These are phyloP conservation scores for Saguinus imperator DNA, from an alignment of 2,113 vertebrate genomes.

Conservation along the genomic window DNA sequence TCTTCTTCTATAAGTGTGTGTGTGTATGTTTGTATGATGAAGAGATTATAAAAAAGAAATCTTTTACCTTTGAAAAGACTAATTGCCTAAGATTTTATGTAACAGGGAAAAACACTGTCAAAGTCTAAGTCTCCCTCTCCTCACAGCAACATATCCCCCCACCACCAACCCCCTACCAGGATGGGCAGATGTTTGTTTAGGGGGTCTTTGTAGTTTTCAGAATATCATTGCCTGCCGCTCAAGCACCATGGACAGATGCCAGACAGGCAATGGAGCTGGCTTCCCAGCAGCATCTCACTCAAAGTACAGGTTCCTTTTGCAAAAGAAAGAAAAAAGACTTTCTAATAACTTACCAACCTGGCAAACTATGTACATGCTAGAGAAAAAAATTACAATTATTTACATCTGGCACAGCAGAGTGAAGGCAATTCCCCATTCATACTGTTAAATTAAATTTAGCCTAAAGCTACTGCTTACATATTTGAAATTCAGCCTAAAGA, in stretches of 20 bases:
- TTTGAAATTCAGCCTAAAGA: no score
- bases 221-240: background rate
- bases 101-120: background rate
- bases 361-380: background rate
- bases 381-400: background rate
- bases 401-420: background rate
- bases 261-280: background rate
- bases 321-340: background rate
- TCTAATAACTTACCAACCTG: background rate
- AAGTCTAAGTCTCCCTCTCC: background rate
- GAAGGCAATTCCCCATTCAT: background rate
- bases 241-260: slow-evolving; percentile 68
- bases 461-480: no score
- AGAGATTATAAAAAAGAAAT: slow-evolving; percentile 11
- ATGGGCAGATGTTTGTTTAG: background rate
- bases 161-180: fast-evolving
- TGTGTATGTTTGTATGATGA: background rate
- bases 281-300: background rate
- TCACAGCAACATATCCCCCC: background rate
- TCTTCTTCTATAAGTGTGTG: background rate
- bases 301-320: background rate
- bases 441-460: no score
- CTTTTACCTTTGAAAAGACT: background rate
- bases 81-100: background rate
- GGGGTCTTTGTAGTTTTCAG: background rate